Evolutionary conservation across 2,888 invertebrate genomes (phyloP).

Genomic region (Aporophyla lueneburgensis): DNA sequence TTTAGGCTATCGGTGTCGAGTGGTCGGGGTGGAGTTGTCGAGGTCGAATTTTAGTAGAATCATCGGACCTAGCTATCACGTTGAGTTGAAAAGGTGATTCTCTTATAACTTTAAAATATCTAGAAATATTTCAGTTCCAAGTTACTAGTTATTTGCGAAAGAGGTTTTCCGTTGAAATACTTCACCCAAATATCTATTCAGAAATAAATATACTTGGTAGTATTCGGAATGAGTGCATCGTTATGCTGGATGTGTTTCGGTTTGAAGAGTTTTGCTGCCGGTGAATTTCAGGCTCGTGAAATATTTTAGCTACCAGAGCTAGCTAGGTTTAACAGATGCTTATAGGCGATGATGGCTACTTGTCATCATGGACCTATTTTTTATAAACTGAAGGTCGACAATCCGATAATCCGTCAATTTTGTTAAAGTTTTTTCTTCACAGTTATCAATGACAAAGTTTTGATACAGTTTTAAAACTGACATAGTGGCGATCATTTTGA

Average conservation of each 20-base stretch:
- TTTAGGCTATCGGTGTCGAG: neutral
- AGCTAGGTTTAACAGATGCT: neutral
- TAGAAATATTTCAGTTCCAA: neutral
- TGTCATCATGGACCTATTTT: neutral
- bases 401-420: neutral
- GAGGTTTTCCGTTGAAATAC: neutral
- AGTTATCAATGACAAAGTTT: neutral
- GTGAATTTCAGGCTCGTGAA: neutral
- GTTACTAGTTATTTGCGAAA: neutral
- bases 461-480: neutral
- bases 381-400: neutral
- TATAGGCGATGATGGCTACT: neutral
- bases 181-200: no score
- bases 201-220: neutral
- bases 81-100: neutral
- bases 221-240: neutral
- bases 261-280: neutral
- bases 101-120: neutral
- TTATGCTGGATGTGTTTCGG: neutral
- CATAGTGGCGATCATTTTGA: neutral
- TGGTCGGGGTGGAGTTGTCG: neutral
- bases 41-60: neutral
- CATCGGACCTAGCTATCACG: no score
- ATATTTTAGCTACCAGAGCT: conserved; percentile 12
- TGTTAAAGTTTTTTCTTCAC: neutral